A percentile compares a stretch with the other conserved stretches of the same genome.
Conservation (phyloP, 2,888 invertebrate species). For the Philopedon plagiatum region DNA sequence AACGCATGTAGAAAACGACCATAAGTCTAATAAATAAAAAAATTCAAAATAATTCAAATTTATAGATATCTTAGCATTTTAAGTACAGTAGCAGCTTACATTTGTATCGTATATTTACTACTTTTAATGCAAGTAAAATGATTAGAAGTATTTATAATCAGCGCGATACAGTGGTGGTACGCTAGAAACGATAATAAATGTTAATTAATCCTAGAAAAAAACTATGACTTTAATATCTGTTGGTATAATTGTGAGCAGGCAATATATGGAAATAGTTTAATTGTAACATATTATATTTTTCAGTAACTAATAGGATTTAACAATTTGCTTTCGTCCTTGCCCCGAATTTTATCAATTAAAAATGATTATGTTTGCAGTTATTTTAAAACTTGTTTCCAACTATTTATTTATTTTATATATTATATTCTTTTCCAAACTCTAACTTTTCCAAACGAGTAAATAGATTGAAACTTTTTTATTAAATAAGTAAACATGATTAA, state of each 20-base stretch:
- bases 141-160: conserved; percentile 14
- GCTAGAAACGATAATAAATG: not conserved
- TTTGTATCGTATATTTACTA: conserved; percentile 14
- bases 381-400: too few relatives aligned
- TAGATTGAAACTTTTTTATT: too few relatives aligned
- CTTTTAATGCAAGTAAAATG: conserved; percentile 16
- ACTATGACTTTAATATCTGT: too few relatives aligned
- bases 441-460: too few relatives aligned
- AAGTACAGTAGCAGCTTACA: conserved; percentile 34
- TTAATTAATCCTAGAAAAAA: too few relatives aligned
- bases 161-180: conserved; percentile 8
- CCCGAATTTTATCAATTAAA: not conserved
- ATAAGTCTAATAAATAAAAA: conserved; percentile 41
- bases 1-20: conserved; percentile 21
- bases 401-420: too few relatives aligned
- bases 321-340: not conserved
- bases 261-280: not conserved
- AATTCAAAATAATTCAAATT: conserved; percentile 43
- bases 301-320: not conserved
- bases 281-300: too few relatives aligned
- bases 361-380: not conserved
- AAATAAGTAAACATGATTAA: too few relatives aligned
- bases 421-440: too few relatives aligned
- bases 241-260: not conserved
- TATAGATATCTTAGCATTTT: conserved; percentile 9